Percentiles rank a stretch among this genome's conserved stretches.
phyloP scores from a whole-genome alignment of 1,140 invertebrate genomes.

The Solen grandis region DNA sequence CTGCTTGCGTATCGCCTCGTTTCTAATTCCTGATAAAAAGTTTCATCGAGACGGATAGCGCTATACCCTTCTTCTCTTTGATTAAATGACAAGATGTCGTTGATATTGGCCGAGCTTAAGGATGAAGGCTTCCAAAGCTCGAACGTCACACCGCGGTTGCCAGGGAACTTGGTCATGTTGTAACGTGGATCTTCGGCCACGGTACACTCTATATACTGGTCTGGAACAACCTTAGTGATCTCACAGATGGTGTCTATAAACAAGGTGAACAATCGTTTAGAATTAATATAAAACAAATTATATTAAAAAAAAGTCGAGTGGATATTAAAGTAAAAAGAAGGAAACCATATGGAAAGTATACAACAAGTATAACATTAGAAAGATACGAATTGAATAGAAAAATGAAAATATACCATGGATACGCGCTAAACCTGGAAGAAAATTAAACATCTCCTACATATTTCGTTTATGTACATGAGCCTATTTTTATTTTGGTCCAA shows the following conservation, averaged over 20 bases:
- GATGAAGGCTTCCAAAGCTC: conserved; percentile 29
- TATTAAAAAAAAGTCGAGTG: background rate
- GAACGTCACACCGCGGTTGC: conserved; percentile 36
- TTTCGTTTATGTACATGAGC: too few relatives aligned
- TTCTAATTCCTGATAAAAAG: conserved; percentile 16
- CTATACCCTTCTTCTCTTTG: conserved; percentile 1
- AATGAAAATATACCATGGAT: too few relatives aligned
- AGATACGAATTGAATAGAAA: too few relatives aligned
- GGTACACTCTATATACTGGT: conserved; percentile 31
- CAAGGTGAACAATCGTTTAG: background rate
- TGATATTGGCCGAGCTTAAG: background rate
- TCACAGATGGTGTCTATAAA: conserved; percentile 51
- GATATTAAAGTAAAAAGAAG: background rate
- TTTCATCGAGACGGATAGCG: conserved; percentile 21
- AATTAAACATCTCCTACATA: too few relatives aligned
- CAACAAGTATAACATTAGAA: too few relatives aligned
- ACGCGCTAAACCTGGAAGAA: too few relatives aligned
- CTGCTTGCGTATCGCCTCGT: conserved; percentile 1
- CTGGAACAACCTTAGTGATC: conserved; percentile 23
- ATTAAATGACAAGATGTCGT: conserved; percentile 10
- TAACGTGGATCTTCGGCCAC: conserved; percentile 15
- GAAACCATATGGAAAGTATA: background rate
- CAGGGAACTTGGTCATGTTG: conserved; percentile 8
- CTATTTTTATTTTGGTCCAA: too few relatives aligned
- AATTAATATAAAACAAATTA: background rate